phyloP scores from a whole-genome alignment of 1,140 invertebrate genomes.

The Tetramorium parvispinum region DNA sequence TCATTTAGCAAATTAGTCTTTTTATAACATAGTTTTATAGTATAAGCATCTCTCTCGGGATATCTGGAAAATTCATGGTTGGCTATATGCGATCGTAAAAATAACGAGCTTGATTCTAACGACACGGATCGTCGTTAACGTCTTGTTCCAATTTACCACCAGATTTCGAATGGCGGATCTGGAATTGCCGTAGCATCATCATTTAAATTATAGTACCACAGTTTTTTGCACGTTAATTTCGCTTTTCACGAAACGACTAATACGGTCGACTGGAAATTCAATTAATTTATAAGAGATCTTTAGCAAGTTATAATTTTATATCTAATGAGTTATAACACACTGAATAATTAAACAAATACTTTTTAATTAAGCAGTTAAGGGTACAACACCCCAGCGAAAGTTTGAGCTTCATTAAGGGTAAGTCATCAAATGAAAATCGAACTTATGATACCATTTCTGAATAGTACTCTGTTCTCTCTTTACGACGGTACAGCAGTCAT shows the following conservation, averaged over 20 bases:
- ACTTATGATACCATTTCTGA: too few relatives aligned
- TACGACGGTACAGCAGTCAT: too few relatives aligned
- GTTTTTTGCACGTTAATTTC: neutral
- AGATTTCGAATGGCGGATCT: neutral
- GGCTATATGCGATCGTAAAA: neutral
- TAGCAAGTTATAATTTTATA: neutral
- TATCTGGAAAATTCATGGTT: neutral
- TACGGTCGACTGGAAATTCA: neutral
- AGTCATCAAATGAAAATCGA: too few relatives aligned
- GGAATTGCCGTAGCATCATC: neutral
- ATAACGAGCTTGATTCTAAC: slow-evolving; percentile 3
- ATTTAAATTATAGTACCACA: neutral
- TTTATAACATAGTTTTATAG: slow-evolving; percentile 1
- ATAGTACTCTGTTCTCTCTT: too few relatives aligned
- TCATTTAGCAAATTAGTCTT: neutral
- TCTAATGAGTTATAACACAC: neutral
- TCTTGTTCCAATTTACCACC: neutral
- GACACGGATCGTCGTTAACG: neutral
- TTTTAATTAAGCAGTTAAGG: too few relatives aligned
- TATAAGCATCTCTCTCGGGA: neutral
- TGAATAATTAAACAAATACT: neutral
- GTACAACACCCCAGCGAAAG: too few relatives aligned
- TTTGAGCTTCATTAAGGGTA: too few relatives aligned
- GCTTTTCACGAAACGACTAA: neutral
- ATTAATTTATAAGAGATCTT: neutral